A percentile compares a stretch with the other conserved stretches of the same genome.
These are phyloP conservation scores for Drosophila nigrodunni DNA, from an alignment of 1,140 invertebrate species.

Conservation along the genomic window DNA sequence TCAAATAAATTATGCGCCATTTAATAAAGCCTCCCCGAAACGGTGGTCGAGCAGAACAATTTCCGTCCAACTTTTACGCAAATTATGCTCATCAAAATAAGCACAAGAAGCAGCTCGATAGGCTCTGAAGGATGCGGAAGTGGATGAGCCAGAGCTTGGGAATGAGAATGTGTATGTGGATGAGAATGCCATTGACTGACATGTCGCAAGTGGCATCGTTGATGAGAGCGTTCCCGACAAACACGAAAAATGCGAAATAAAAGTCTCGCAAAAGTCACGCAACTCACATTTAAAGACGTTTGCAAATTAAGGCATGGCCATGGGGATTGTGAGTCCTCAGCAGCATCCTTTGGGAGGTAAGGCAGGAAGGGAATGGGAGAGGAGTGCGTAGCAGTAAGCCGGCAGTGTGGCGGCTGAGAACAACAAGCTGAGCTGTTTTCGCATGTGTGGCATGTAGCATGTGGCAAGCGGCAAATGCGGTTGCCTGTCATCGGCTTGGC, in stretches of 20 bases:
- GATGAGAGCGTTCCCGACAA: conserved; percentile 49
- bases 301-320: conserved; percentile 18
- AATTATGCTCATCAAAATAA: conserved; percentile 53
- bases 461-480: conserved; percentile 33
- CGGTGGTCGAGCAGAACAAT: background rate
- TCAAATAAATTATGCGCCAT: conserved; percentile 70
- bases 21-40: conserved; percentile 63
- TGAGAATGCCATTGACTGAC: conserved; percentile 57
- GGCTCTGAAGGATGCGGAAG: conserved; percentile 16
- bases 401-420: conserved; percentile 8
- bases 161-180: conserved; percentile 24
- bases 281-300: conserved; percentile 62
- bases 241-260: conserved; percentile 39
- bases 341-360: background rate
- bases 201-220: conserved; percentile 61
- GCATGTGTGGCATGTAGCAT: conserved; percentile 21
- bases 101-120: conserved; percentile 9
- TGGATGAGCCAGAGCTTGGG: conserved; percentile 20
- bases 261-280: conserved; percentile 69
- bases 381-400: conserved; percentile 30
- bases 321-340: background rate
- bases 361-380: background rate
- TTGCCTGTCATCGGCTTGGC: conserved; percentile 37
- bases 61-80: conserved; percentile 40
- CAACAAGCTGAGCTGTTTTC: conserved; percentile 26